phyloP scores from a whole-genome alignment of 1,140 invertebrate species.

The Batillaria attramentaria region DNA sequence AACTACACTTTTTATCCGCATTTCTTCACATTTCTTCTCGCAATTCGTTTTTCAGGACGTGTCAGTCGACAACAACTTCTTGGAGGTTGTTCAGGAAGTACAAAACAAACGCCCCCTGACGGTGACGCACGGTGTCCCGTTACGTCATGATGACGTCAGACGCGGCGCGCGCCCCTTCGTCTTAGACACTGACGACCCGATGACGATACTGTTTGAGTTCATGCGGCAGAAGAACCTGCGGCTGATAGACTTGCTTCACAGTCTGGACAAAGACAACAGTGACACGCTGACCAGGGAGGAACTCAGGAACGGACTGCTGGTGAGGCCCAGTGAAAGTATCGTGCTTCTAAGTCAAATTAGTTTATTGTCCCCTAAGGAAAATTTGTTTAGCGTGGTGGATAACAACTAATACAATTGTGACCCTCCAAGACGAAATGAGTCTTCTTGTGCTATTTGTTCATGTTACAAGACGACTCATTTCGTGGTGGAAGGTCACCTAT shows the following conservation, averaged over 20 bases:
- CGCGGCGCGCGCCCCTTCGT: slow-evolving; percentile 44
- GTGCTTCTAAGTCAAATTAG: too few relatives aligned
- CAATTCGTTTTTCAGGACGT: slow-evolving; percentile 49
- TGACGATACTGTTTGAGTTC: slow-evolving; percentile 60
- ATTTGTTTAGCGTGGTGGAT: too few relatives aligned
- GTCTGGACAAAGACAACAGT: slow-evolving; percentile 60
- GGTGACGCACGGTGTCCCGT: slow-evolving; percentile 49
- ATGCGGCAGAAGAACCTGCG: slow-evolving; percentile 59
- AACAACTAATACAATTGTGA: too few relatives aligned
- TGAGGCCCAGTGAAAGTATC: too few relatives aligned
- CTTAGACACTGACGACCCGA: slow-evolving; percentile 60
- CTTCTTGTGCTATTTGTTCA: too few relatives aligned
- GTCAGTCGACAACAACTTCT: slow-evolving; percentile 55
- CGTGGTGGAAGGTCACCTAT: too few relatives aligned
- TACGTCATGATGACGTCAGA: slow-evolving; percentile 56
- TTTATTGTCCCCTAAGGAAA: too few relatives aligned
- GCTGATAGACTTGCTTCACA: slow-evolving; percentile 59
- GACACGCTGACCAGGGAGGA: slow-evolving; percentile 57
- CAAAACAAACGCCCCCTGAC: slow-evolving; percentile 44
- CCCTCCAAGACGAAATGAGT: too few relatives aligned
- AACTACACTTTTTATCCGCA: too few relatives aligned
- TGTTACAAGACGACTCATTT: too few relatives aligned
- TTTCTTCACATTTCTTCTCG: background rate
- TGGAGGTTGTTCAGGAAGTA: slow-evolving; percentile 47
- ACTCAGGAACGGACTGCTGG: slow-evolving; percentile 54